These are phyloP conservation scores for Nyctibius bracteatus DNA, from an alignment of 2,113 vertebrate genomes.

Conservation along the genomic window DNA sequence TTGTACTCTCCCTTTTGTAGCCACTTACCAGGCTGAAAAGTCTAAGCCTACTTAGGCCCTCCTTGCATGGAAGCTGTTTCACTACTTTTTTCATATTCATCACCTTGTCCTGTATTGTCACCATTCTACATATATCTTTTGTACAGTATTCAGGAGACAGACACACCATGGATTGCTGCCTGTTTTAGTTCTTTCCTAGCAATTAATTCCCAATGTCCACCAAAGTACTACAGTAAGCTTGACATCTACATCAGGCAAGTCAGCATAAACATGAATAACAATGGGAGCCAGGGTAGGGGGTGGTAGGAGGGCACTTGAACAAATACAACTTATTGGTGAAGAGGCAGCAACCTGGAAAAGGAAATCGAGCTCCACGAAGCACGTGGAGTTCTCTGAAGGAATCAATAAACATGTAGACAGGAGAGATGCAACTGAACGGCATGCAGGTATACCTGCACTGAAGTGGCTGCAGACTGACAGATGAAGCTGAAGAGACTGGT, in stretches of 20 bases:
- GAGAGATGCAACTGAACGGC: background rate
- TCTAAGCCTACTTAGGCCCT: background rate
- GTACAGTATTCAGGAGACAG: background rate
- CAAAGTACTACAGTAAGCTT: background rate
- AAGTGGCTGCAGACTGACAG: background rate
- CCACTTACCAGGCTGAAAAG: background rate
- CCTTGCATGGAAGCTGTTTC: background rate
- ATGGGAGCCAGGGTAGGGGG: fast-evolving
- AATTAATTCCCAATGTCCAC: background rate
- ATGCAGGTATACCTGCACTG: background rate
- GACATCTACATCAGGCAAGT: background rate
- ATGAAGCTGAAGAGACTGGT: background rate
- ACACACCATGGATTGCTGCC: background rate
- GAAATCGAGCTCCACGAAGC: background rate
- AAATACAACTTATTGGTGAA: background rate
- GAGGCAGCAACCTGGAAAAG: background rate
- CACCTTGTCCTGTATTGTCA: background rate
- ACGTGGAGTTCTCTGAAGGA: background rate
- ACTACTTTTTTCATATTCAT: background rate
- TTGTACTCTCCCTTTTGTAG: background rate
- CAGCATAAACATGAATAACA: background rate
- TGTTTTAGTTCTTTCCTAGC: background rate
- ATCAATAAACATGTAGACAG: background rate
- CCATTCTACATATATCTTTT: background rate
- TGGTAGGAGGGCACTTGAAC: background rate